These are phyloP conservation scores for Sterna hirundo DNA, from an alignment of 2,113 vertebrate genomes.

Conservation along the genomic window DNA sequence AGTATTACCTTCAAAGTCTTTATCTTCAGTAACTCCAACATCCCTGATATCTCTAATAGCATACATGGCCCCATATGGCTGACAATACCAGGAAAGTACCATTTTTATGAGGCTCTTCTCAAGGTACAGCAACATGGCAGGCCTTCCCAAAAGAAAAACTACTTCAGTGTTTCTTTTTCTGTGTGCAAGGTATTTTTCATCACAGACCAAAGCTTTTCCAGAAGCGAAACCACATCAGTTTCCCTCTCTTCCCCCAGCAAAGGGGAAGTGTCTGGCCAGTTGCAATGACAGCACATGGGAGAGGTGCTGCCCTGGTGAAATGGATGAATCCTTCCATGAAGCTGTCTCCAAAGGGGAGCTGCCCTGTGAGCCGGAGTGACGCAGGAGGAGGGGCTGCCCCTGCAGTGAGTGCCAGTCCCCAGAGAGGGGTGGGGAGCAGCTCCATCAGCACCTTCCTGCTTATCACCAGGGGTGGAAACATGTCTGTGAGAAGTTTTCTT, in stretches of 20 bases:
- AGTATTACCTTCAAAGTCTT: background rate
- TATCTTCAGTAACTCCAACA: background rate
- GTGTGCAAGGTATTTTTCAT: background rate
- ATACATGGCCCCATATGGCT: background rate
- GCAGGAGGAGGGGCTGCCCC: background rate
- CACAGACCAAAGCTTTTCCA: background rate
- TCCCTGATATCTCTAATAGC: background rate
- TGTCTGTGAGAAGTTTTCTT: background rate
- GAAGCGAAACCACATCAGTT: background rate
- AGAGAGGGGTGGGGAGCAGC: background rate
- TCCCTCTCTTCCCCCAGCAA: background rate
- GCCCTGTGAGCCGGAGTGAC: rapidly evolving
- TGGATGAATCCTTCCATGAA: background rate
- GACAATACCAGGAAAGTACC: background rate
- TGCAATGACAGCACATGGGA: background rate
- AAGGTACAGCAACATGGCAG: background rate
- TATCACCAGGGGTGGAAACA: background rate
- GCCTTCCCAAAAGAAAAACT: background rate
- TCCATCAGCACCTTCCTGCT: background rate
- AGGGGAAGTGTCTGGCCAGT: background rate
- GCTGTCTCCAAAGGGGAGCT: background rate
- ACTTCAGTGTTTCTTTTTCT: background rate
- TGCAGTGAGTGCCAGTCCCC: background rate
- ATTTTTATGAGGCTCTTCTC: background rate
- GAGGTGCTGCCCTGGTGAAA: background rate